Conservation (phyloP, 2,888 invertebrate species). For the Drosophila parthenogenetica region DNA sequence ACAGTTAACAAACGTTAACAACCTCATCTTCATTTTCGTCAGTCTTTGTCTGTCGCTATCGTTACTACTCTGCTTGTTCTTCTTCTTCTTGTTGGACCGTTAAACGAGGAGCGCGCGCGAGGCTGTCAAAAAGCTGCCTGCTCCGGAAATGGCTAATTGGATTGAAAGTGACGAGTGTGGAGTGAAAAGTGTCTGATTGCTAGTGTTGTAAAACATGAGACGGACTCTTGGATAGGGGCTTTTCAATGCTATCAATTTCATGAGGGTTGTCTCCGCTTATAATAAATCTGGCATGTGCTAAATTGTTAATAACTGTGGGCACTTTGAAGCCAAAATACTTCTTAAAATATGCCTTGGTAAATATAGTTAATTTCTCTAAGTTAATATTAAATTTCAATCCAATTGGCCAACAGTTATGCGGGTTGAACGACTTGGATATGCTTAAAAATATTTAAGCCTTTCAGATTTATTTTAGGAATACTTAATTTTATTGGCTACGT, state of each 20-base stretch:
- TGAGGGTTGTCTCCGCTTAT: conserved; percentile 33
- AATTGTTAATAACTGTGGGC: conserved; percentile 9
- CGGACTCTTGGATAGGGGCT: conserved; percentile 31
- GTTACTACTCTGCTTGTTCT: conserved; percentile 6
- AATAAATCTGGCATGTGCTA: conserved; percentile 20
- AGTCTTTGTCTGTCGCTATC: conserved; percentile 1
- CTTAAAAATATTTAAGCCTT: no score
- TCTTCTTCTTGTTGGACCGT: conserved; percentile 31
- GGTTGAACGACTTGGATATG: no score
- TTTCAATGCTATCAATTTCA: conserved; percentile 35
- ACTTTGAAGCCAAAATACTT: not conserved
- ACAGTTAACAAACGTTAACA: conserved; percentile 67
- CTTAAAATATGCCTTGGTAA: no score
- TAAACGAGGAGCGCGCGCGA: conserved; percentile 51
- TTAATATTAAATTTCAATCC: no score
- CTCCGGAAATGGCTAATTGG: conserved; percentile 75
- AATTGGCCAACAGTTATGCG: no score
- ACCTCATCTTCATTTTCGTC: conserved; percentile 41
- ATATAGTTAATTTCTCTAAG: no score
- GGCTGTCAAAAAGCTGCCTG: conserved; percentile 66
- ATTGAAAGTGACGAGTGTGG: conserved; percentile 35
- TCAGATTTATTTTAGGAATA: no score
- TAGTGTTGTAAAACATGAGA: conserved; percentile 44
- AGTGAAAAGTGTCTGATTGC: conserved; percentile 48
- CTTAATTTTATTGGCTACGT: no score